Evolutionary conservation across 2,113 vertebrate species (phyloP).

Genomic region (Todiramphus chloris): DNA sequence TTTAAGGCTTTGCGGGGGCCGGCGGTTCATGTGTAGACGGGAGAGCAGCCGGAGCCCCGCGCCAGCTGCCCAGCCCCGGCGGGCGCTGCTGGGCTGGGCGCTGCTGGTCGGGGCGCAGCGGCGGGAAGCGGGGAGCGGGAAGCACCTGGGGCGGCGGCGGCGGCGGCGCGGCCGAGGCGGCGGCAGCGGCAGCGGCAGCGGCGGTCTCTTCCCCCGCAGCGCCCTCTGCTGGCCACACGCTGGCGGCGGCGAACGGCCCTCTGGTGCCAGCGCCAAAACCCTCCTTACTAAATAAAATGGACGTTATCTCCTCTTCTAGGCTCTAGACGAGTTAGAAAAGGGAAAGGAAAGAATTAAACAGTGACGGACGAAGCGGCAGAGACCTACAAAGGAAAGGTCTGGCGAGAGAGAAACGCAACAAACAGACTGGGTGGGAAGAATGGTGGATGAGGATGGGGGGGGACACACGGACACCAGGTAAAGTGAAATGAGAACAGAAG

Average conservation of each 20-base stretch:
- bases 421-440: neutral
- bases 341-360: conserved; percentile 73
- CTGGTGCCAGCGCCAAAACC: conserved; percentile 69
- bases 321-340: conserved; percentile 84
- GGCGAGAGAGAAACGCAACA: neutral
- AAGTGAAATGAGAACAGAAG: fast-evolving
- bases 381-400: conserved; percentile 49
- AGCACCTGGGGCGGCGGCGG: conserved; percentile 80
- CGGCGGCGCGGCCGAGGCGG: conserved; percentile 33
- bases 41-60: neutral
- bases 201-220: conserved; percentile 69
- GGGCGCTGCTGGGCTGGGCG: too few relatives aligned
- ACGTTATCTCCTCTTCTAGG: conserved; percentile 92
- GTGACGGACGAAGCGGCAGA: conserved; percentile 44
- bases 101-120: too few relatives aligned
- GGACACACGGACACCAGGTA: neutral
- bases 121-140: neutral
- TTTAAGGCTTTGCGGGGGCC: neutral
- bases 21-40: too few relatives aligned
- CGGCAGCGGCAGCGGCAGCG: conserved; percentile 4
- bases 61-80: neutral
- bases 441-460: neutral
- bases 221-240: conserved; percentile 83
- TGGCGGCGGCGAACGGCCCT: conserved; percentile 73
- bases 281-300: conserved; percentile 88